Evolutionary conservation across 2,888 invertebrate genomes (phyloP), one percentile per base, ranked within the genome.

Genomic region (Drosophila macrothrix): DNA sequence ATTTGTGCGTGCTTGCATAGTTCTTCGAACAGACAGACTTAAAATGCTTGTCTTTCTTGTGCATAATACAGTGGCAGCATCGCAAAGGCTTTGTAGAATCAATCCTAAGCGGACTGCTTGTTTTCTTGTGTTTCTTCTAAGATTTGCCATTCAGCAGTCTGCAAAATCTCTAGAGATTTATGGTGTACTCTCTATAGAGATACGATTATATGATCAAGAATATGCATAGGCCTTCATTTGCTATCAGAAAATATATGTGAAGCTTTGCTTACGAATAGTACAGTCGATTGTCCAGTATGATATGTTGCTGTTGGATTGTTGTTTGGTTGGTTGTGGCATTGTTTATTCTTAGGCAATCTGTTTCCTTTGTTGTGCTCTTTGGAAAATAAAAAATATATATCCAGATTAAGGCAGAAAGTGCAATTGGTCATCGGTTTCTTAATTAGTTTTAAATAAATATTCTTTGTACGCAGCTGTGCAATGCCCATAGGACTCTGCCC

Each of bases 381-480:
- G 28, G 39, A 43, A 29, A 28, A 28, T 1, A 28, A 56, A 39
- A 35, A 35, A 28, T 29, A 31, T 31, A 39, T 16, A 39, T 39
- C 0, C 56, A 16, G 58, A 43, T 67, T 37, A 67, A 54, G 35
- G 46, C 54, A 67, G 56, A 33, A 68, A 56, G 28, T 56, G 35
- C 68, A 72, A 73, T 76, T 55, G 75, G 55, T 64, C 70, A 64
- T 55, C 61, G 61, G 46, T 53, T 72, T 61, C 65, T 71, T 71
- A 76, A 76, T 71, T 76, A 77, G 66, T 68, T 74, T 75, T 74
- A 74, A 74, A 74, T 74, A 76, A 78, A 78, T 67, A 67, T 67
- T 67, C 60, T 63, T 78, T 67, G 62, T 29, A 41, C 72, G 61
- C 65, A 71, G 61, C 72, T 67, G 67, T 61, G 59, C 33, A 29